Base-by-base conservation (phyloP, 2,888 invertebrate genomes). In the Pelosia muscerda region DNA sequence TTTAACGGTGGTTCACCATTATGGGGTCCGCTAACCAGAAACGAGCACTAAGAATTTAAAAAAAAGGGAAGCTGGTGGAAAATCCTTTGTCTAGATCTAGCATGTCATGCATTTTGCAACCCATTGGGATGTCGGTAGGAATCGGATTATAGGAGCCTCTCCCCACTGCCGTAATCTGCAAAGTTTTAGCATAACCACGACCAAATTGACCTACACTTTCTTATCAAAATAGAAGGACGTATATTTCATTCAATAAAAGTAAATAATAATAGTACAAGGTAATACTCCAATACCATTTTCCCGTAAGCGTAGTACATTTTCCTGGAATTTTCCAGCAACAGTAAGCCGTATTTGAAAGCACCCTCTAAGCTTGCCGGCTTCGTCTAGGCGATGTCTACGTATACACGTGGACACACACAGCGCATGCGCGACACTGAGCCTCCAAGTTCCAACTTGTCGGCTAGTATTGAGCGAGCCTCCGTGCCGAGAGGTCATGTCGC, bases 391-490 rank as follows among this genome's bases (percentile, higher is more conserved):
- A 80, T 85, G 92, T 92, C 92, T 92, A 85, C 79, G 67, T 71
- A 63, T 81, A 80, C 91, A 90, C 90, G 91, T 90, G 89, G 81
- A 64, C 73, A 66, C 70, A 83, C 85, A 87, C 85, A 84, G 86
- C 86, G 88, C 91, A 88, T 87, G 92, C 91, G 88, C 84, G 65
- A 78, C 81, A 72, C 74, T 75, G 77, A 83, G 82, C 83, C 84
- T 83, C 76, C 75, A 81, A 86, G 82, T 83, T 84, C 76, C 75
- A 81, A 86, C 83, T 83, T 84, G 78, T 73, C 80, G 72, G 81
- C 77, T 88, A 94, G 95, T 95, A 95, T 95, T 90, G 95, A 95
- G 93, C 95, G 94, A 90, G 82, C 93, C 92, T 91, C 91, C 91
- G 87, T 78, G 81, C 83, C 77, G 89, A 86, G 88, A 92, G 94